Base-by-base conservation (phyloP, 2,797 vertebrate genomes). In the Bovichtus diacanthus region DNA sequence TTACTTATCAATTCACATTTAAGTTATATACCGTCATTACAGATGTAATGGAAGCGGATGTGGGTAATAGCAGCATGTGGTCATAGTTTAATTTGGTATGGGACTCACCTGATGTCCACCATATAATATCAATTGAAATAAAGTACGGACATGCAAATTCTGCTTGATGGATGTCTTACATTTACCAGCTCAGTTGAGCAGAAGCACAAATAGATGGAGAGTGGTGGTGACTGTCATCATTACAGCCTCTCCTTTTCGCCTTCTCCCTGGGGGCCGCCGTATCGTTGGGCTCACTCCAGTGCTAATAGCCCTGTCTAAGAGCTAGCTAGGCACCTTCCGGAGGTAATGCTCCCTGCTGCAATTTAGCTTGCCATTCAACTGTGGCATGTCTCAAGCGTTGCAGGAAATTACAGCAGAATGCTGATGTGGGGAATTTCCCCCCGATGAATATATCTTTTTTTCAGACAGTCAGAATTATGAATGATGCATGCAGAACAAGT, bases 271-370 rank as follows among this genome's bases (percentile, higher is more conserved):
- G 83, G 91, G 64, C 63, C 3, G 51, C 29, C 59, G 34, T 82
- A 91, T 93, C 88, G 92, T 89, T 89, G 88, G 89, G 84, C 86
- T 90, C 87, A 88, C 86, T 94, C 77, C 86, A 76, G 61, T 69
- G 82, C 91, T 94, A 95, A 94, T 93, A 90, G 91, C 82, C 83
- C 86, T 90, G 89, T 92, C 88, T 89, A 76, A 87, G 86, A 92
- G 76, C 90, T 72, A 80, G 87, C 82, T 63, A 83, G 88, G 82
- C 86, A 92, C 91, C 87, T 91, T 87, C 91, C 68, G 44, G 85
- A 87, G 87, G 87, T 90, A 89, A 89, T 90, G 85, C 89, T 87
- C 89, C 79, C 82, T 84, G 80, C 87, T 87, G 90, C 89, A 89
- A 91, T 88, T 91, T 90, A 78, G 88, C 71, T 79, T 89, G 88